Conservation (phyloP, 2,888 invertebrate genomes). For the Eupeodes latifasciatus region DNA sequence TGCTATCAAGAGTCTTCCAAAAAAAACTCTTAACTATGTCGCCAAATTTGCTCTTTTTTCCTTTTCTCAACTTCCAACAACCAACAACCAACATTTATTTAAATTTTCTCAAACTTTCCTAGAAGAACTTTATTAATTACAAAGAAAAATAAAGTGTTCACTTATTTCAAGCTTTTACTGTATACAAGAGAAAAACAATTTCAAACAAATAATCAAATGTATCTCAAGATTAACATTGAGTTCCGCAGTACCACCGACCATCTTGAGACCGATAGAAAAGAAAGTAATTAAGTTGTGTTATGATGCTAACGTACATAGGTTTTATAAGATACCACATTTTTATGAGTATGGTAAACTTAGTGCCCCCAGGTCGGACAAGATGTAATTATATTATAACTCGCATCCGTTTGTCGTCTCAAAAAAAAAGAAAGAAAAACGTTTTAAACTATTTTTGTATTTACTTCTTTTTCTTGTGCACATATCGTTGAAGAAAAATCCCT, state of each 20-base stretch:
- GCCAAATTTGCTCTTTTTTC: too few relatives aligned
- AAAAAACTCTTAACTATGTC: too few relatives aligned
- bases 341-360: neutral
- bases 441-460: too few relatives aligned
- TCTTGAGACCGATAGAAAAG: slow-evolving; percentile 32
- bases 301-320: neutral
- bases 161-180: neutral
- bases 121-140: too few relatives aligned
- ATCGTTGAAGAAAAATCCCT: neutral
- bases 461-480: too few relatives aligned
- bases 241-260: neutral
- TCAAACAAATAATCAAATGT: slow-evolving; percentile 35
- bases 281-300: slow-evolving; percentile 39
- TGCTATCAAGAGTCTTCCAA: too few relatives aligned
- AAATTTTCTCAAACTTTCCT: too few relatives aligned
- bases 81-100: too few relatives aligned
- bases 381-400: slow-evolving; percentile 61
- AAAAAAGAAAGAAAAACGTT: too few relatives aligned
- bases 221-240: slow-evolving; percentile 33
- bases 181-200: neutral
- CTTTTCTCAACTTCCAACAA: too few relatives aligned
- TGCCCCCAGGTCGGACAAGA: slow-evolving; percentile 55
- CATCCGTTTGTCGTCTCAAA: slow-evolving; percentile 44
- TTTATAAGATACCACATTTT: too few relatives aligned
- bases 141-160: neutral